A percentile compares a stretch with the other conserved stretches of the same genome.
phyloP scores from a whole-genome alignment of 1,140 invertebrate genomes.

The Orchestia grillus region DNA sequence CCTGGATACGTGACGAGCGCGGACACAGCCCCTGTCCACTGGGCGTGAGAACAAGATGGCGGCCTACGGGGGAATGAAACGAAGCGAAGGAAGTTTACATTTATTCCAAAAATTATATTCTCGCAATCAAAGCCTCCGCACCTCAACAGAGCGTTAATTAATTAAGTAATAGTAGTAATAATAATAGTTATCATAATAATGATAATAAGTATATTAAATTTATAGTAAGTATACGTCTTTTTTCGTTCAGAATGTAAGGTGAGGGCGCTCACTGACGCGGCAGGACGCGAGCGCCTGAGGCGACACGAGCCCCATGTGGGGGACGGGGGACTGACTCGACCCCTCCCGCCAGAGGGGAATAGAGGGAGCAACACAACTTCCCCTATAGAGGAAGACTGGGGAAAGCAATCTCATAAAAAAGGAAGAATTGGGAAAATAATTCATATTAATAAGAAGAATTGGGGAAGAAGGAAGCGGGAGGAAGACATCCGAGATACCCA shows the following conservation, averaged over 20 bases:
- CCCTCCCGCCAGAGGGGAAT: not conserved
- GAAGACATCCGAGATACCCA: not conserved
- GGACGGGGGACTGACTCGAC: not conserved
- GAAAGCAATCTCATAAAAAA: not conserved
- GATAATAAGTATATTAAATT: not conserved
- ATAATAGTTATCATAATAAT: no score
- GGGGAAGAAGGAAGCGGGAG: not conserved
- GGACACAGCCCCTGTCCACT: no score
- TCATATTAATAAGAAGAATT: not conserved
- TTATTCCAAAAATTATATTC: slow-evolving; percentile 25
- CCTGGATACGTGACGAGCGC: no score
- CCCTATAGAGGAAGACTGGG: not conserved
- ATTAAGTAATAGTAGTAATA: not conserved
- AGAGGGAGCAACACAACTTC: not conserved
- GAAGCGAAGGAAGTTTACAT: not conserved
- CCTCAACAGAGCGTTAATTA: not conserved
- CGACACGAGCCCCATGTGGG: not conserved
- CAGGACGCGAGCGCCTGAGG: not conserved
- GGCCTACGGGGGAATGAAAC: not conserved
- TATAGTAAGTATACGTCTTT: not conserved
- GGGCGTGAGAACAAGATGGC: no score
- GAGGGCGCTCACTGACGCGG: not conserved
- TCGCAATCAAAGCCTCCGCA: not conserved
- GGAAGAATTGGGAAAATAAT: not conserved
- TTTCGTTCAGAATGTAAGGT: not conserved